Evolutionary conservation across 2,113 vertebrate species (phyloP).

Genomic region (Butastur rufipennis): DNA sequence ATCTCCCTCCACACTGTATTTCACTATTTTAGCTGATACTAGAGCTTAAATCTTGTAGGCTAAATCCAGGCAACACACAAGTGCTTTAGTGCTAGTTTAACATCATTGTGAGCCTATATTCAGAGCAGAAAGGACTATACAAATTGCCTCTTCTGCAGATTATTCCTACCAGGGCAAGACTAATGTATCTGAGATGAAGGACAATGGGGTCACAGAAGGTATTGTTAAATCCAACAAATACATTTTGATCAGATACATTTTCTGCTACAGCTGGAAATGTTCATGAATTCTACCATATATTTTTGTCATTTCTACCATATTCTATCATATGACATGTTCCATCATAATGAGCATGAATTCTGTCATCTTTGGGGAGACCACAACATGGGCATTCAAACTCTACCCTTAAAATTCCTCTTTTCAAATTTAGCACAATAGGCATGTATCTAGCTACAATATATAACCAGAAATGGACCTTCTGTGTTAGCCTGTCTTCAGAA

Average conservation of each 20-base stretch:
- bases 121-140: not conserved
- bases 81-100: not conserved
- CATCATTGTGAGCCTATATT: not conserved
- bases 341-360: not conserved
- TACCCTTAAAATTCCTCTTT: not conserved
- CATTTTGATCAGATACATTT: not conserved
- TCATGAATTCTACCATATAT: not conserved
- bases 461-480: not conserved
- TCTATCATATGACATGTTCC: not conserved
- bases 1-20: not conserved
- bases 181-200: not conserved
- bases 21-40: not conserved
- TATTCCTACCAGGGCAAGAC: not conserved
- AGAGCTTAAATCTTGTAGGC: not conserved
- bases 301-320: not conserved
- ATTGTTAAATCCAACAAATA: not conserved
- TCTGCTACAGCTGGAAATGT: not conserved
- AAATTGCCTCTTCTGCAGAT: not conserved
- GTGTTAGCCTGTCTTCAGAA: not conserved
- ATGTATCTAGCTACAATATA: not conserved
- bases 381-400: not conserved
- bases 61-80: not conserved
- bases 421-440: not conserved
- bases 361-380: not conserved
- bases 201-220: not conserved